These are phyloP conservation scores for Melanostoma scalare DNA, from an alignment of 2,888 invertebrate species.

Conservation along the genomic window DNA sequence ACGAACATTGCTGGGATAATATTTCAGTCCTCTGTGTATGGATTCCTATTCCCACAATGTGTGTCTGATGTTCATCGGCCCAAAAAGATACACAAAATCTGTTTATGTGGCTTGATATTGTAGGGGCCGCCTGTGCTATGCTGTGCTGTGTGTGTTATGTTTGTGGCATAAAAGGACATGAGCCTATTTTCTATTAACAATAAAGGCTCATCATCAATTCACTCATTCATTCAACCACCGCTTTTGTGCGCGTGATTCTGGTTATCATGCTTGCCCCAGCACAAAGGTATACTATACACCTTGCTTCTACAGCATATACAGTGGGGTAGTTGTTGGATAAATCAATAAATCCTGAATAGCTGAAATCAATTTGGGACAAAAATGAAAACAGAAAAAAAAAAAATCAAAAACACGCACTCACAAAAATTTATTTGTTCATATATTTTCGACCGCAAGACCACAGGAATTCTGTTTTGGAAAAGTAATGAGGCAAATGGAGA, in stretches of 20 bases:
- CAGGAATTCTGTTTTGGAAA: conserved; percentile 9
- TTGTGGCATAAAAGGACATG: conserved; percentile 39
- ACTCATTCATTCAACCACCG: conserved; percentile 51
- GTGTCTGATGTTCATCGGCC: conserved; percentile 22
- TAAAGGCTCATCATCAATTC: conserved; percentile 65
- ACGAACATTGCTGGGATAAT: not conserved
- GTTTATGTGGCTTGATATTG: conserved; percentile 38
- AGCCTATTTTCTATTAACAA: conserved; percentile 62
- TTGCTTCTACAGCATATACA: no score
- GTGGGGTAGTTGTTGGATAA: conserved; percentile 5
- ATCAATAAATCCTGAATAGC: conserved; percentile 58
- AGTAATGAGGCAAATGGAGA: not conserved
- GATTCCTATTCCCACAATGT: not conserved
- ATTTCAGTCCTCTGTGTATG: not conserved
- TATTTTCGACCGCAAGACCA: conserved; percentile 9
- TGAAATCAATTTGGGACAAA: conserved; percentile 46
- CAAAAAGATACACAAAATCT: conserved; percentile 43
- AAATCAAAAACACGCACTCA: not conserved
- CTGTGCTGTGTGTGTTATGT: conserved; percentile 26
- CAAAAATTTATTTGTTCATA: not conserved
- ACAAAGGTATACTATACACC: not conserved
- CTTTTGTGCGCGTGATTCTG: conserved; percentile 60
- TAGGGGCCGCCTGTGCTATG: not conserved
- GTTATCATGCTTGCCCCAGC: conserved; percentile 9
- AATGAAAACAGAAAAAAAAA: conserved; percentile 1